Base-by-base conservation (phyloP, 2,113 vertebrate genomes). In the Pipra filicauda region DNA sequence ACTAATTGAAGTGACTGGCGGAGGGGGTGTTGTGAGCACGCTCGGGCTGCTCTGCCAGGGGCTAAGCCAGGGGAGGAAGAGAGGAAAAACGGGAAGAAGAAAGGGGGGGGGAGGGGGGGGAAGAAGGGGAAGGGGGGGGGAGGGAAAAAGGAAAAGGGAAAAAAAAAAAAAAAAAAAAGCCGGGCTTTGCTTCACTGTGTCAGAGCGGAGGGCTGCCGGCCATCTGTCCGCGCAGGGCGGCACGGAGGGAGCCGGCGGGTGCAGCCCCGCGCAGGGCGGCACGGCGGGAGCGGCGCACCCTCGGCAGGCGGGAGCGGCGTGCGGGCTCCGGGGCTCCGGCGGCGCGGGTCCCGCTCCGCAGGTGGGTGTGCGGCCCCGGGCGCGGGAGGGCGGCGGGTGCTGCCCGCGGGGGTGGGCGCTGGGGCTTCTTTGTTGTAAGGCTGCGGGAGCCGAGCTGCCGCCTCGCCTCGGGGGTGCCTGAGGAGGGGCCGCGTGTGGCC, bases 1-100 rank as follows among this genome's bases (percentile, higher is more conserved):
- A 97, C 96, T 98, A 98, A 98, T 97, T 98, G 98, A 96, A 96
- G 95, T 91, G 97, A 97, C 96, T 98, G 97, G 96, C 70, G 96
- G 95, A 95, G 91, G 92, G 92, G 93, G 91, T 92, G 96, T 93
- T 80, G 96, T n/a, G 94, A 97, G 94, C 72, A 71, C 93, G 54
- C 94, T 96, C 72, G 91, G 88, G 96, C 31, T 97, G 88, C 96
- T 97, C 96, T 94, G 97, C 95, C 93, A 84, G 80, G 88, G 93
- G 96, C 94, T 96, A 94, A 97, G 77, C 86, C 71, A 81, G 76
- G 70, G 73, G 22, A 84, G 41, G 31, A 44, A 67, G 54, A n/a
- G 43, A 61, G 21, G 14, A 18, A 67, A 33, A 24, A 30, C 22
- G 14, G 28, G 62, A 23, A n/a, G 24, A 58, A 72, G 28, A 6